Percentiles rank a stretch among this genome's conserved stretches.
These are phyloP conservation scores for Anarsia innoxiella DNA, from an alignment of 2,888 invertebrate genomes.

Conservation along the genomic window DNA sequence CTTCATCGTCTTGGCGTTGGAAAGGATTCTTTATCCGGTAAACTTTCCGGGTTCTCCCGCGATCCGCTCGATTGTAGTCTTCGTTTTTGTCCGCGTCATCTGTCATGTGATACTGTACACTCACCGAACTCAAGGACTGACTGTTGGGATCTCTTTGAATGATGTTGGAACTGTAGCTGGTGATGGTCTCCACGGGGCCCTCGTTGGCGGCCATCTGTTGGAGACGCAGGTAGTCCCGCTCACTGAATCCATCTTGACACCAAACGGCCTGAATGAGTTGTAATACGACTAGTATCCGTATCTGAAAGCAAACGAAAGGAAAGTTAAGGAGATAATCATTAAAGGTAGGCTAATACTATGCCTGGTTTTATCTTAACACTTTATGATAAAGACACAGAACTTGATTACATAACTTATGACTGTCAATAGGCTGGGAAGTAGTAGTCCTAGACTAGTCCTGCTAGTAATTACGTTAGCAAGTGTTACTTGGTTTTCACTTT, in stretches of 20 bases:
- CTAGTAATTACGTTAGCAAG: slow-evolving; percentile 24
- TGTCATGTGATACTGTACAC: slow-evolving; percentile 43
- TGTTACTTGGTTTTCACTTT: slow-evolving; percentile 32
- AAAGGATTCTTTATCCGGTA: slow-evolving; percentile 66
- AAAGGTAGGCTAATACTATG: too few species aligned
- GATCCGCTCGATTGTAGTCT: slow-evolving; percentile 43
- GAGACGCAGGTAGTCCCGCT: slow-evolving; percentile 51
- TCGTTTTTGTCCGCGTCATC: slow-evolving; percentile 48
- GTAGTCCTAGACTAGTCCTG: slow-evolving; percentile 20
- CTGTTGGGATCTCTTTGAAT: slow-evolving; percentile 48
- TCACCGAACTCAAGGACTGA: slow-evolving; percentile 46
- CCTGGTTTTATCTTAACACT: too few species aligned
- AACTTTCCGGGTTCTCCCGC: slow-evolving; percentile 48
- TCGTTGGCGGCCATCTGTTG: slow-evolving; percentile 51
- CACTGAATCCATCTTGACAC: slow-evolving; percentile 60
- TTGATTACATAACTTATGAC: too few species aligned
- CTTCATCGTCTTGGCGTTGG: slow-evolving; percentile 46
- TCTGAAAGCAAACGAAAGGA: slow-evolving; percentile 48
- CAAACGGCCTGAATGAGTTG: slow-evolving; percentile 38
- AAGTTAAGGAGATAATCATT: too few species aligned
- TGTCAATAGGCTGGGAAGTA: too few species aligned
- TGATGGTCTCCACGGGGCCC: slow-evolving; percentile 43
- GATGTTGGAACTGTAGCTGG: slow-evolving; percentile 46
- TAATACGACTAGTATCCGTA: slow-evolving; percentile 62
- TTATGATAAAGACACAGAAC: too few species aligned